Base-by-base conservation (phyloP, 2,888 invertebrate genomes). In the Campoplex capitator region DNA sequence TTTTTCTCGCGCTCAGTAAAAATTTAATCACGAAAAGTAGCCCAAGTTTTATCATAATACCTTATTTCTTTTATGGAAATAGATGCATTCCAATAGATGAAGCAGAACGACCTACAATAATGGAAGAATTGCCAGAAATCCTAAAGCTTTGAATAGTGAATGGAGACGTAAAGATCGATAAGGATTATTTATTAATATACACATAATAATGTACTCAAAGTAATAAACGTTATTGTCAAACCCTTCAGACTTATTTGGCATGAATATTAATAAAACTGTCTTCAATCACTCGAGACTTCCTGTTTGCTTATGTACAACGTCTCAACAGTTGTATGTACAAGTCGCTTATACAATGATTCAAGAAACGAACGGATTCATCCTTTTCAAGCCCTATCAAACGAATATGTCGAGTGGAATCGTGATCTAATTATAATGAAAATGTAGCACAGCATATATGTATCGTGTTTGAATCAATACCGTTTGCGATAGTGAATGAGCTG, bases 351-450 rank as follows among this genome's bases (percentile, higher is more conserved):
- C 51, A 56, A 70, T 32, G 51, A 82, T 83, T 70, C 75, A 42
- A 45, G 48, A 9, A 73, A 67, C 18, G 11, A 62, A 54, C 13
- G 62, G 76, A 73, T 77, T 56, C 38, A 71, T 74, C 28, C 54
- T 74, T 74, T 68, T n/a, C 73, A 28, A 67, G 77, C 77, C 13
- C 56, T 48, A 74, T 73, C 28, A 51, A 68, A 67, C 28, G 77
- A 77, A 58, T 38, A 58, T 48, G 35, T 23, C 48, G 45, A 48
- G 38, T 32, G n/a, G 4, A 62, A 75, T 42, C 78, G 23, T 74
- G 23, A 73, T 74, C 65, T 38, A 56, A 65, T 54, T 83, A 73
- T 67, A 48, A 42, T 56, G 28, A 28, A 16, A 48, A 42, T 32
- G 48, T 56, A 32, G 54, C 16, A 28, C 32, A 11, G 42, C n/a